Conservation (phyloP, 2,888 invertebrate species). For the Eupithecia insigniata region DNA sequence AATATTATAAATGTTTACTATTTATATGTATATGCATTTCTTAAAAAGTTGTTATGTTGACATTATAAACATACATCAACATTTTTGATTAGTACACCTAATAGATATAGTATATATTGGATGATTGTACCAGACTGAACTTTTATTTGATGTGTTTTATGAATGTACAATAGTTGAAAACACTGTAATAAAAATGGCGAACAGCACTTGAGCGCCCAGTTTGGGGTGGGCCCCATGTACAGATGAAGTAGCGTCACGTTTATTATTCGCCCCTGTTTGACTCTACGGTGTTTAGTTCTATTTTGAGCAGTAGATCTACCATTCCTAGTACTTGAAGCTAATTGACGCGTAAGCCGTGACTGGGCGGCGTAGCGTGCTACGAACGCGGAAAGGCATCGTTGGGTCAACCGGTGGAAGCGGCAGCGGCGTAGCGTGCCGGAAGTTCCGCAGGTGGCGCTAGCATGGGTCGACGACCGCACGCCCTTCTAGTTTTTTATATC, state of each 20-base stretch:
- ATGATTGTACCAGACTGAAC: too few species aligned
- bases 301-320: not conserved
- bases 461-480: constrained; percentile 60
- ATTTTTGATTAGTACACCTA: too few species aligned
- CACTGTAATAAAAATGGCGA: not conserved
- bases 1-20: too few species aligned
- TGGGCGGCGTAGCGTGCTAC: constrained; percentile 44
- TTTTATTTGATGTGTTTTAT: too few species aligned
- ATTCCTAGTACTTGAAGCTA: not conserved
- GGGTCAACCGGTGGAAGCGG: constrained; percentile 55
- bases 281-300: not conserved
- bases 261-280: not conserved
- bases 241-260: not conserved
- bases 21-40: too few species aligned
- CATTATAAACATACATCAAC: too few species aligned
- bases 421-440: constrained; percentile 51
- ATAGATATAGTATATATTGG: too few species aligned
- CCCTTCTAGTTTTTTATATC: constrained; percentile 53
- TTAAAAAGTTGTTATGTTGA: too few species aligned
- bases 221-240: not conserved
- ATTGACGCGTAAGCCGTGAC: constrained; percentile 8
- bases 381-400: constrained; percentile 53
- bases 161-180: not conserved
- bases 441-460: constrained; percentile 44
- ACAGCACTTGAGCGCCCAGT: not conserved